These are phyloP conservation scores for Drosophila jambulina DNA, from an alignment of 1,140 invertebrate genomes.

Conservation along the genomic window DNA sequence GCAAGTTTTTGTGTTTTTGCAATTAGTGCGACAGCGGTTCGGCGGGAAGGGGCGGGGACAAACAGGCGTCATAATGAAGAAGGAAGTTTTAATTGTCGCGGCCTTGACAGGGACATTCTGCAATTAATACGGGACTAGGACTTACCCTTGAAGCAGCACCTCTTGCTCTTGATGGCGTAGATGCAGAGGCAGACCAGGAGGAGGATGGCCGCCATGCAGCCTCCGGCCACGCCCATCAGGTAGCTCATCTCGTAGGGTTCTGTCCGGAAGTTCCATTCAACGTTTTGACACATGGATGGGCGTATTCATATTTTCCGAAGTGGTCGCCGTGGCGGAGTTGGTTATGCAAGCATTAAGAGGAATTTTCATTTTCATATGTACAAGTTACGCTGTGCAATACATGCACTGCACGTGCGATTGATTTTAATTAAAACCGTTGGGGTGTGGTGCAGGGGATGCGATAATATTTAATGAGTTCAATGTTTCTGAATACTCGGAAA, in stretches of 20 bases:
- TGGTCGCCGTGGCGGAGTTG: constrained; percentile 36
- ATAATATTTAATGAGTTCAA: constrained; percentile 41
- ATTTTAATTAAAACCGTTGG: constrained; percentile 67
- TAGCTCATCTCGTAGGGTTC: constrained; percentile 89
- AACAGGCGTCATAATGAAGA: constrained; percentile 64
- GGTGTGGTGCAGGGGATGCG: constrained; percentile 11
- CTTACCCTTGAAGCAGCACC: constrained; percentile 90
- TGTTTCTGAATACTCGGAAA: background rate
- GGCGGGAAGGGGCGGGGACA: background rate
- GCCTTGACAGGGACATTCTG: constrained; percentile 60
- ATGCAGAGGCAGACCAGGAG: constrained; percentile 87
- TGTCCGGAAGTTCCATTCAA: constrained; percentile 76
- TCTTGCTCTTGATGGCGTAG: constrained; percentile 88
- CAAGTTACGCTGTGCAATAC: constrained; percentile 2
- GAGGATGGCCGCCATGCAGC: constrained; percentile 87
- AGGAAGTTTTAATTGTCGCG: constrained; percentile 77
- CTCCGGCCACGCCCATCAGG: constrained; percentile 87
- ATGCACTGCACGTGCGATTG: constrained; percentile 33
- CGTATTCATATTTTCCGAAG: constrained; percentile 26
- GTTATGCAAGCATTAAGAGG: constrained; percentile 61
- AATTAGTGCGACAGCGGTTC: constrained; percentile 72
- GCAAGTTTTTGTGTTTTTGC: constrained; percentile 79
- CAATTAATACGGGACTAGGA: constrained; percentile 77
- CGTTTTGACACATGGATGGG: constrained; percentile 28
- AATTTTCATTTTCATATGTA: constrained; percentile 60